Percentiles rank a stretch among this genome's conserved stretches.
Evolutionary conservation across 2,113 vertebrate species (phyloP).

Genomic region (Alligator mississippiensis): DNA sequence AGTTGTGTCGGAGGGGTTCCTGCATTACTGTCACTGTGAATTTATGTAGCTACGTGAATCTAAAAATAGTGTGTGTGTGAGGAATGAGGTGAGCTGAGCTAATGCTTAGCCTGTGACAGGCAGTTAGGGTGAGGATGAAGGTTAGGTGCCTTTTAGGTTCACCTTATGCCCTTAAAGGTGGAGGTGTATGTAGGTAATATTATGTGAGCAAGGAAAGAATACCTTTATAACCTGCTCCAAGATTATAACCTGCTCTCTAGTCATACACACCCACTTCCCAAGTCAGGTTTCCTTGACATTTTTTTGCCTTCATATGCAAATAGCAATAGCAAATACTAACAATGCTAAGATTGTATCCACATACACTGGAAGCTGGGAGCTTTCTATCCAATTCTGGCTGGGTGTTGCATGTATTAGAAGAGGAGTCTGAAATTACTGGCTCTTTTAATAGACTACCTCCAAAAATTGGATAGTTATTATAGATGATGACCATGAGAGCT

Average conservation of each 20-base stretch:
- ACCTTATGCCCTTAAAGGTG: not conserved
- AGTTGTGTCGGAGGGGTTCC: not conserved
- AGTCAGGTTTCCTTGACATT: not conserved
- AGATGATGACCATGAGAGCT: not conserved
- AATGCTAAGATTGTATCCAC: not conserved
- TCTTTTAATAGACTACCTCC: not conserved
- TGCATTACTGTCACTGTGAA: not conserved
- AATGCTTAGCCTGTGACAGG: not conserved
- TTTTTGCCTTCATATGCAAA: not conserved
- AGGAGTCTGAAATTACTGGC: not conserved
- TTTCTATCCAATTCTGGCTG: not conserved
- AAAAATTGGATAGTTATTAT: not conserved
- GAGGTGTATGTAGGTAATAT: not conserved
- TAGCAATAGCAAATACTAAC: not conserved
- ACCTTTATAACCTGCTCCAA: not conserved
- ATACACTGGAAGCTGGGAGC: not conserved
- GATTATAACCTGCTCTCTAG: not conserved
- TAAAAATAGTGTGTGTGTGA: fast-evolving
- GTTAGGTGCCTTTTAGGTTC: not conserved
- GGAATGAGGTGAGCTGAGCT: fast-evolving
- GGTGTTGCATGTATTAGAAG: not conserved
- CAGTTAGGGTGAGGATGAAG: not conserved
- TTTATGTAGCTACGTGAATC: not conserved
- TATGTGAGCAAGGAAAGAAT: not conserved
- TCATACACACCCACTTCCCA: not conserved